These are phyloP conservation scores for Sebastes schlegelii DNA, from an alignment of 2,113 vertebrate species.

Conservation along the genomic window DNA sequence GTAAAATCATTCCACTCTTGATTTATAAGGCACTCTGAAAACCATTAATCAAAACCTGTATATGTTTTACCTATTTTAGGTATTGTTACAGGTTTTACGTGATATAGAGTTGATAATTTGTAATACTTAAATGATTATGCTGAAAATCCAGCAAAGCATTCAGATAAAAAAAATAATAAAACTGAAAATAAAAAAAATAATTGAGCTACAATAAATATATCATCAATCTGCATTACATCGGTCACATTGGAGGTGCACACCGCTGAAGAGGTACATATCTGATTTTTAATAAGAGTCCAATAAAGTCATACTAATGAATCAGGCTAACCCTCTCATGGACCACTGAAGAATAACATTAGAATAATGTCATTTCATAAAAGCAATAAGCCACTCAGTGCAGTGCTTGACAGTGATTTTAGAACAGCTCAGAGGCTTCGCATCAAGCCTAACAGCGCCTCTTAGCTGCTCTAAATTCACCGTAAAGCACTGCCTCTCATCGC, in stretches of 20 bases:
- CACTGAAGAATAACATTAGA: conserved; percentile 63
- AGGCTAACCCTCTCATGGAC: conserved; percentile 46
- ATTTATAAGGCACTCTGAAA: neutral
- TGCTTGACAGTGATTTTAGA: conserved; percentile 64
- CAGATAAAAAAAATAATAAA: neutral
- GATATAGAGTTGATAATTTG: neutral
- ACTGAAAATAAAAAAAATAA: neutral
- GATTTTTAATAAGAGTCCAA: conserved; percentile 49
- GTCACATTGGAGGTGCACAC: conserved; percentile 26
- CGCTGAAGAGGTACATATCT: conserved; percentile 9
- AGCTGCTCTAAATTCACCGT: conserved; percentile 61
- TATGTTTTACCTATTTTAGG: neutral
- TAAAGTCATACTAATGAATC: conserved; percentile 54
- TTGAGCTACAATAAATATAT: conserved; percentile 8
- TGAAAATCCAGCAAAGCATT: too few species aligned
- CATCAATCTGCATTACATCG: conserved; percentile 28
- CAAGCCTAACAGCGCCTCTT: conserved; percentile 65
- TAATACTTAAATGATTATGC: neutral
- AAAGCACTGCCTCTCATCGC: conserved; percentile 65
- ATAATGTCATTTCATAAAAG: conserved; percentile 65
- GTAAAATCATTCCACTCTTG: neutral
- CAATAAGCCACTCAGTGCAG: conserved; percentile 65
- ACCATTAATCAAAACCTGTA: neutral
- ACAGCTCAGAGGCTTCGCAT: conserved; percentile 67
- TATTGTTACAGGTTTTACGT: neutral